Percentiles rank a stretch among this genome's conserved stretches.
phyloP scores from a whole-genome alignment of 2,888 invertebrate species.

The Drosophila formosana region DNA sequence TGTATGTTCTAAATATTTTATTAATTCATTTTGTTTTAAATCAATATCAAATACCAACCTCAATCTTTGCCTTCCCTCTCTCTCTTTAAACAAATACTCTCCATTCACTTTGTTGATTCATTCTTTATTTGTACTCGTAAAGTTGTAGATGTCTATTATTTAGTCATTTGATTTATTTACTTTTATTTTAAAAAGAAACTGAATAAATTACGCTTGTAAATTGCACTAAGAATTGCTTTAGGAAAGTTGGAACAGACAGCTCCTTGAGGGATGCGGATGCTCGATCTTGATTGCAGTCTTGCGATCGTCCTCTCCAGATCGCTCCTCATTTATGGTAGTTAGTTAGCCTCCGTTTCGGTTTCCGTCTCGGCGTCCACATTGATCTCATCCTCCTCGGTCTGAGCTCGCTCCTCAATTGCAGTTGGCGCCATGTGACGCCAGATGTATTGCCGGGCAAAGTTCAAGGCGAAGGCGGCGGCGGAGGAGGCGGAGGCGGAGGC shows the following conservation, averaged over 20 bases:
- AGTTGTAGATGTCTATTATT: conserved; percentile 16
- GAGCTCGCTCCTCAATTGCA: conserved; percentile 24
- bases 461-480: conserved; percentile 87
- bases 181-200: conserved; percentile 37
- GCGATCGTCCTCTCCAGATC: conserved; percentile 16
- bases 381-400: conserved; percentile 88
- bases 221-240: conserved; percentile 69
- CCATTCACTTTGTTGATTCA: conserved; percentile 38
- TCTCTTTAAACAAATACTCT: not conserved
- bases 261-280: not conserved
- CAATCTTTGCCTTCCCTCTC: not conserved
- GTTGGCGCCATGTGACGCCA: conserved; percentile 57
- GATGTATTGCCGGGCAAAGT: conserved; percentile 82
- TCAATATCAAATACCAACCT: no score
- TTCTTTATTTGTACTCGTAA: conserved; percentile 74
- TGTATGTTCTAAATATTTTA: no score
- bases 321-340: conserved; percentile 27
- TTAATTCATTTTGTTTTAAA: no score
- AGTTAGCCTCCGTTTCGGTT: conserved; percentile 54
- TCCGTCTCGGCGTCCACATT: conserved; percentile 90
- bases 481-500: conserved; percentile 85
- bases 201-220: conserved; percentile 68
- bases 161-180: conserved; percentile 27
- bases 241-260: conserved; percentile 24
- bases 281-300: not conserved